Evolutionary conservation across 2,888 invertebrate genomes (phyloP).

Genomic region (Autographa gamma): DNA sequence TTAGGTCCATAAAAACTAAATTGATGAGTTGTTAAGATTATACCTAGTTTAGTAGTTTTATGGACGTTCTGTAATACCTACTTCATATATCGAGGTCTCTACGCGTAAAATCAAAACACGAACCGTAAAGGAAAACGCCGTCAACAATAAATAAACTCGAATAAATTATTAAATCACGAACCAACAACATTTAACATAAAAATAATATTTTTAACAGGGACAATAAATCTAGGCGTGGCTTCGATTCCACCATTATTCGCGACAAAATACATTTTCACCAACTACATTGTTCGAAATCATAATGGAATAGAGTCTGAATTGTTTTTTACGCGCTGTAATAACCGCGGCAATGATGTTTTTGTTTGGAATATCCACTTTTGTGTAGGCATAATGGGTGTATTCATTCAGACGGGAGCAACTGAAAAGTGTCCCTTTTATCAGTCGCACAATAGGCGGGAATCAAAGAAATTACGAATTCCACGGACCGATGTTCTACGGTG

Average conservation of each 20-base stretch:
- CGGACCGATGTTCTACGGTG: constrained; percentile 82
- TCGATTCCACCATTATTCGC: constrained; percentile 69
- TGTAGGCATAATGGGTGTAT: constrained; percentile 86
- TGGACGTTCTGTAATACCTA: no score
- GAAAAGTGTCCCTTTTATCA: constrained; percentile 88
- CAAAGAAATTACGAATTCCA: constrained; percentile 87
- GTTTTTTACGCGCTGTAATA: constrained; percentile 80
- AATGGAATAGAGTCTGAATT: constrained; percentile 80
- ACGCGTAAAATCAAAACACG: not conserved
- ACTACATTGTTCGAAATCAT: constrained; percentile 78
- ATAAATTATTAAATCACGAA: constrained; percentile 47
- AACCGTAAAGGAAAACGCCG: not conserved
- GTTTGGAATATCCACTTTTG: constrained; percentile 86
- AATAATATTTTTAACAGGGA: constrained; percentile 46
- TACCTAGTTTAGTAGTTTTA: no score
- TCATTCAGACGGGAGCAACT: constrained; percentile 83
- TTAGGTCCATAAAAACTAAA: no score
- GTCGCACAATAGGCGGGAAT: constrained; percentile 84
- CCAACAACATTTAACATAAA: constrained; percentile 39
- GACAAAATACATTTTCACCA: constrained; percentile 73
- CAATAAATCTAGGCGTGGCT: constrained; percentile 60
- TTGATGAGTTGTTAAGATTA: no score
- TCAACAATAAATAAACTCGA: constrained; percentile 30
- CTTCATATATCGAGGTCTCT: not conserved
- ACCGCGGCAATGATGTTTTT: constrained; percentile 81